phyloP scores from a whole-genome alignment of 2,113 vertebrate species.

The Oncorhynchus masou region DNA sequence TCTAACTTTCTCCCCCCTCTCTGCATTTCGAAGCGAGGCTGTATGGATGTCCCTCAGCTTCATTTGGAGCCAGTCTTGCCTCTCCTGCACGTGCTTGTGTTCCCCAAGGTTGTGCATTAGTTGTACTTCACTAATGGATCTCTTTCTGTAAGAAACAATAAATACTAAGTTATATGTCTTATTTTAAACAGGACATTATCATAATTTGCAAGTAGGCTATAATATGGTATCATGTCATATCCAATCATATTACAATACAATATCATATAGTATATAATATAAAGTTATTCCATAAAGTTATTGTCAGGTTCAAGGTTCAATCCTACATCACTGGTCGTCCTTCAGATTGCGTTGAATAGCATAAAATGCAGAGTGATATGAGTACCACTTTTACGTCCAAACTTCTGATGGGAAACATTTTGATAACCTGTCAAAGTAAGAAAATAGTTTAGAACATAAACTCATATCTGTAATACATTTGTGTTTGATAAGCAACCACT shows the following conservation, averaged over 20 bases:
- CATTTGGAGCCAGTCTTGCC: slow-evolving; percentile 86
- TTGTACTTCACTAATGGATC: slow-evolving; percentile 91
- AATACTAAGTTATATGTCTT: neutral
- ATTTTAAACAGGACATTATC: no score
- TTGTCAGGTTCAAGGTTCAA: neutral
- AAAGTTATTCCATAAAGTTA: neutral
- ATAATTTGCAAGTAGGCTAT: no score
- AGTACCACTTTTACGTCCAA: slow-evolving; percentile 60
- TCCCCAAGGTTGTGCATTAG: slow-evolving; percentile 88
- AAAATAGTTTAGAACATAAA: neutral
- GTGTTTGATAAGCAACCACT: neutral
- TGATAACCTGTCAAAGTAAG: slow-evolving; percentile 60
- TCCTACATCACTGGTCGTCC: slow-evolving; percentile 81
- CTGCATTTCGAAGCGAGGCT: slow-evolving; percentile 51
- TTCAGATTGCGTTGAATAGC: slow-evolving; percentile 67
- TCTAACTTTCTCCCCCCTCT: slow-evolving; percentile 43
- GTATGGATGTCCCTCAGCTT: slow-evolving; percentile 82
- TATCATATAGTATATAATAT: neutral
- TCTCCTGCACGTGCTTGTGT: slow-evolving; percentile 76
- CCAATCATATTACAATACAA: neutral
- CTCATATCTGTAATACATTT: neutral
- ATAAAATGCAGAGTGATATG: slow-evolving; percentile 73
- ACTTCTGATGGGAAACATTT: slow-evolving; percentile 69
- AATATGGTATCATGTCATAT: neutral
- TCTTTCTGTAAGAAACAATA: slow-evolving; percentile 71